Evolutionary conservation across 2,888 invertebrate species (phyloP).

Genomic region (Rutpela maculata): DNA sequence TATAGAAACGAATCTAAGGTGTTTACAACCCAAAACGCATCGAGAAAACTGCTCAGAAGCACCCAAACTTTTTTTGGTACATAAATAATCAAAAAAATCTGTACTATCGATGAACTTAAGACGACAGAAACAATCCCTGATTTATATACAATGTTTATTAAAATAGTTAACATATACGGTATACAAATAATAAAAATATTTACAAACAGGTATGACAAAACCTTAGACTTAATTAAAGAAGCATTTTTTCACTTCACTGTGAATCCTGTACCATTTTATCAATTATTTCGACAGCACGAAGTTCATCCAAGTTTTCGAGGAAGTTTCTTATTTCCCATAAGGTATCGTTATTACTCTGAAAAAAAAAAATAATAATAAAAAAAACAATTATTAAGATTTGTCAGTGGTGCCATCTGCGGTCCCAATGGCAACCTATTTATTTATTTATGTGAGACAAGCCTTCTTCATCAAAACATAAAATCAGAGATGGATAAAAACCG

Average conservation of each 20-base stretch:
- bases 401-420: background rate
- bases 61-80: too few relatives aligned
- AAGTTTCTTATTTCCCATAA: constrained; percentile 67
- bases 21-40: too few relatives aligned
- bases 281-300: constrained; percentile 68
- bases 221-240: background rate
- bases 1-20: too few relatives aligned
- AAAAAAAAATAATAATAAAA: constrained; percentile 41
- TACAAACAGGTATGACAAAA: constrained; percentile 21
- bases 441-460: too few relatives aligned
- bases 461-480: too few relatives aligned
- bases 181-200: constrained; percentile 5
- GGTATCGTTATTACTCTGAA: constrained; percentile 64
- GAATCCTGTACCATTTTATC: constrained; percentile 64
- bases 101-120: too few relatives aligned
- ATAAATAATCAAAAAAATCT: too few relatives aligned
- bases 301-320: constrained; percentile 70
- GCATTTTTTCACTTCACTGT: background rate
- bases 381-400: constrained; percentile 3
- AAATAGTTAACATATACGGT: background rate
- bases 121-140: background rate
- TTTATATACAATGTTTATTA: constrained; percentile 22
- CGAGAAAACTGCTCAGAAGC: too few relatives aligned
- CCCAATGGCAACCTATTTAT: too few relatives aligned
- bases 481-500: too few relatives aligned